A percentile compares a stretch with the other conserved stretches of the same genome.
phyloP scores from a whole-genome alignment of 2,113 vertebrate genomes.

The Tragelaphus scriptus region DNA sequence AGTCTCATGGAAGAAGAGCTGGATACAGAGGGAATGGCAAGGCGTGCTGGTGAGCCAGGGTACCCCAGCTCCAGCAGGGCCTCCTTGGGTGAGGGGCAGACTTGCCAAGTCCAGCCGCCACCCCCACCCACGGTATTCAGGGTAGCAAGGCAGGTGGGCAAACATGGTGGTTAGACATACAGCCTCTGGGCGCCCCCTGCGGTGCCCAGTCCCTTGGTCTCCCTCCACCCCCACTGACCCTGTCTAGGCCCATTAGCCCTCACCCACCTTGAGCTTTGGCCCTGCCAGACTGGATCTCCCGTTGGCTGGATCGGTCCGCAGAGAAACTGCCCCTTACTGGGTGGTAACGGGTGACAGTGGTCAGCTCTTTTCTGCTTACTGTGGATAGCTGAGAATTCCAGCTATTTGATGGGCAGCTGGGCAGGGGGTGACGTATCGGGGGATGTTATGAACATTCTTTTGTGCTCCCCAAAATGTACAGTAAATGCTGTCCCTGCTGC shows the following conservation, averaged over 20 bases:
- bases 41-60: background rate
- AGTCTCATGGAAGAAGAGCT: background rate
- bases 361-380: background rate
- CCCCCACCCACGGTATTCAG: background rate
- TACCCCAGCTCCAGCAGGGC: background rate
- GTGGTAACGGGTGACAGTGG: background rate
- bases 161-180: accelerated
- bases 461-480: background rate
- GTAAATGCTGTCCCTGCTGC: background rate
- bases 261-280: background rate
- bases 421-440: background rate
- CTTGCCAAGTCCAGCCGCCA: background rate
- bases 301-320: background rate
- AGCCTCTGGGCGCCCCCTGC: background rate
- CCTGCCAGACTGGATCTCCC: background rate
- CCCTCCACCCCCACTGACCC: background rate
- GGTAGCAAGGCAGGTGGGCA: background rate
- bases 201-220: background rate
- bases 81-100: background rate
- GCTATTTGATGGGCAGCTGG: background rate
- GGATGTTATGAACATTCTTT: background rate
- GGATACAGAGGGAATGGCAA: background rate
- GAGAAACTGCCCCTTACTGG: background rate
- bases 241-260: background rate
- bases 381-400: background rate